phyloP scores from a whole-genome alignment of 2,888 invertebrate species.

The Dichetophora obliterata region DNA sequence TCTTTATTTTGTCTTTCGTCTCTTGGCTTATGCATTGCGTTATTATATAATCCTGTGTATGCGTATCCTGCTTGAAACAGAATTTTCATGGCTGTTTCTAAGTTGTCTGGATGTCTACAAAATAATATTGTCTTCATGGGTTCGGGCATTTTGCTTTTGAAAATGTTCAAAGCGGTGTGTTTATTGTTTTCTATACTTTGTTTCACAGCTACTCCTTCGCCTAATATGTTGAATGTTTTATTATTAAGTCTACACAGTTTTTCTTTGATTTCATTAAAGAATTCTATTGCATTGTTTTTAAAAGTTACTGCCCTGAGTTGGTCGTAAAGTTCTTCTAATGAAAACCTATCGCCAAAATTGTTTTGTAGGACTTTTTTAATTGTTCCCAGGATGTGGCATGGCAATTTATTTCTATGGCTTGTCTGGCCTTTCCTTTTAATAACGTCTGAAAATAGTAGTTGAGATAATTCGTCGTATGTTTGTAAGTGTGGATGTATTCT shows the following conservation, averaged over 20 bases:
- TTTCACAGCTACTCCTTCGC: slow-evolving; percentile 32
- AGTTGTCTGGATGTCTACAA: slow-evolving; percentile 42
- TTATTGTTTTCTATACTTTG: slow-evolving; percentile 42
- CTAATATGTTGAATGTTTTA: slow-evolving; percentile 39
- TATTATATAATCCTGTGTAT: slow-evolving; percentile 21
- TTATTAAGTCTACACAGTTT: slow-evolving; percentile 42
- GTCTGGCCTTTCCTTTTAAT: slow-evolving; percentile 45
- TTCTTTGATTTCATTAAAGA: slow-evolving; percentile 45
- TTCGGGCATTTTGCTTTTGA: slow-evolving; percentile 48
- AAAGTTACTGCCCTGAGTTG: slow-evolving; percentile 37
- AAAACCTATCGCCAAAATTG: slow-evolving; percentile 46
- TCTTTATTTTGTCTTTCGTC: not conserved
- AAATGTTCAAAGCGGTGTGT: slow-evolving; percentile 45
- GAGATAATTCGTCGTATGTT: too few species aligned
- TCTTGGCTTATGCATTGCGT: slow-evolving; percentile 40
- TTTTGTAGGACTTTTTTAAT: slow-evolving; percentile 43
- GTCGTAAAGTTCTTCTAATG: slow-evolving; percentile 44
- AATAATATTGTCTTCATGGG: slow-evolving; percentile 45
- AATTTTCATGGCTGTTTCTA: slow-evolving; percentile 46
- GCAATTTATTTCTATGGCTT: slow-evolving; percentile 47
- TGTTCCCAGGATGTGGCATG: too few species aligned
- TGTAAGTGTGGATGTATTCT: too few species aligned
- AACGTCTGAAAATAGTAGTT: too few species aligned
- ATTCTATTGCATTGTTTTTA: slow-evolving; percentile 42
- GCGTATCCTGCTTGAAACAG: slow-evolving; percentile 40